Evolutionary conservation across 37 sponge, comb jelly and placozoan species (phyloP).

Genomic region (Hexactinellida sp.): DNA sequence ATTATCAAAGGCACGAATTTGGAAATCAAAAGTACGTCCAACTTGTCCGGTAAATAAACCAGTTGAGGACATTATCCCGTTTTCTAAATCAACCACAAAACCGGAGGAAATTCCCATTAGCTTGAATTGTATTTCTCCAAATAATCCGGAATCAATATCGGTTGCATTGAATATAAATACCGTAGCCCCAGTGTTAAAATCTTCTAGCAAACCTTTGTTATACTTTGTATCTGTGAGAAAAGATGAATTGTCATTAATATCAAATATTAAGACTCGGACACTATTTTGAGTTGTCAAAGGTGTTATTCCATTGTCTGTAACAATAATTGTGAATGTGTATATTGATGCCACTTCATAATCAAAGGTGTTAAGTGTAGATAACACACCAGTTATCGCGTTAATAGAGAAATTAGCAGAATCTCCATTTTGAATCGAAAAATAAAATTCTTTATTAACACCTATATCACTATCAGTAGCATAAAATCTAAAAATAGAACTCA

Average conservation of each 20-base stretch:
- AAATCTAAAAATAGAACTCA: neutral
- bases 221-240: neutral
- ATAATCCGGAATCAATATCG: neutral
- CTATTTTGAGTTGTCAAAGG: neutral
- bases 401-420: neutral
- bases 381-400: neutral
- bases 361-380: neutral
- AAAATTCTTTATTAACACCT: too few species aligned
- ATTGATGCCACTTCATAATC: neutral
- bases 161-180: neutral
- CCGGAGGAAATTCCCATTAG: neutral
- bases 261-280: neutral
- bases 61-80: neutral
- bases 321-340: neutral
- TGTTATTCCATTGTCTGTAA: neutral
- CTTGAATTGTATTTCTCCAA: neutral
- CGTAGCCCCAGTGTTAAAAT: neutral
- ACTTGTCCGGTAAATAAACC: neutral
- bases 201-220: neutral
- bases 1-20: neutral
- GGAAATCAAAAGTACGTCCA: neutral
- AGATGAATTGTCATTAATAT: neutral
- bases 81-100: neutral
- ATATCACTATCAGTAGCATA: conserved; percentile 3
- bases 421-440: too few species aligned